These are phyloP conservation scores for Sphaerophoria taeniata DNA, from an alignment of 2,888 invertebrate genomes.

Conservation along the genomic window DNA sequence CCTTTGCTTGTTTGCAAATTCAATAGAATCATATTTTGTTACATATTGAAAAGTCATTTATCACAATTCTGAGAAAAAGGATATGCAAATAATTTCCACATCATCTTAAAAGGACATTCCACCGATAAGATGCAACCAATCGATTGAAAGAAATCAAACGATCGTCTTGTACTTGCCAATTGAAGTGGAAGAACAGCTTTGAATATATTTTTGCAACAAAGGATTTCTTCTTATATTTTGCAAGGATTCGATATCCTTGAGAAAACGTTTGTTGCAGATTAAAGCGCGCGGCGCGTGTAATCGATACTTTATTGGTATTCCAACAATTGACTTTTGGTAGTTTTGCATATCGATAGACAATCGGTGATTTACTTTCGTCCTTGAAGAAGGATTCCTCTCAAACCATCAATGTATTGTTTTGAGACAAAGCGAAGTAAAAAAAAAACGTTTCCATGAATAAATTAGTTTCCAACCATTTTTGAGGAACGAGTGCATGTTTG, in stretches of 20 bases:
- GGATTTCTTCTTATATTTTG: not conserved
- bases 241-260: slow-evolving; percentile 39
- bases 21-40: slow-evolving; percentile 19
- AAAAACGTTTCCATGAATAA: slow-evolving; percentile 38
- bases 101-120: slow-evolving; percentile 4
- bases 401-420: slow-evolving; percentile 4
- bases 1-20: not conserved
- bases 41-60: slow-evolving; percentile 62
- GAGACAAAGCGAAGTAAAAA: not conserved
- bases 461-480: slow-evolving; percentile 10
- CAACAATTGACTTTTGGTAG: slow-evolving; percentile 46
- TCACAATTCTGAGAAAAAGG: slow-evolving; percentile 36
- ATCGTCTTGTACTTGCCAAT: slow-evolving; percentile 41
- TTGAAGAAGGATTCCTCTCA: slow-evolving; percentile 42
- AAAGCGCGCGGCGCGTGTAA: slow-evolving; percentile 52
- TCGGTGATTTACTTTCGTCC: slow-evolving; percentile 46
- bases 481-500: slow-evolving; percentile 1
- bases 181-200: slow-evolving; percentile 47
- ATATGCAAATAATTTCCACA: slow-evolving; percentile 13
- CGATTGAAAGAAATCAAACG: slow-evolving; percentile 6
- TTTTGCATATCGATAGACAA: slow-evolving; percentile 51
- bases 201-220: not conserved
- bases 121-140: not conserved
- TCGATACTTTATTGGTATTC: slow-evolving; percentile 70
- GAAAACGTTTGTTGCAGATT: slow-evolving; percentile 3